Conservation (phyloP, 1,140 invertebrate genomes). For the Brachionus rubens region DNA sequence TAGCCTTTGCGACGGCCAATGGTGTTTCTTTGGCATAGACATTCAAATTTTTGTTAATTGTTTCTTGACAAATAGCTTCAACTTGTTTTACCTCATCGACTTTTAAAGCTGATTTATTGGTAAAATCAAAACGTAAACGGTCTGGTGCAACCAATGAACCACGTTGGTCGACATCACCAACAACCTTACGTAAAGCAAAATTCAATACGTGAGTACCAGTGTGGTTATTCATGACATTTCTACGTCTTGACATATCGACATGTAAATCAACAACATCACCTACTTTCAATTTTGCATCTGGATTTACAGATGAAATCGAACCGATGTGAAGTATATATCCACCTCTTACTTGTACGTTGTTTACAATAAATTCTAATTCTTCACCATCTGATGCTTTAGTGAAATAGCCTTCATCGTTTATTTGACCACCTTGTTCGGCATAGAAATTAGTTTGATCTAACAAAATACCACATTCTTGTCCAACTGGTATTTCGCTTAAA, state of each 20-base stretch:
- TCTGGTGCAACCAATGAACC: slow-evolving; percentile 98
- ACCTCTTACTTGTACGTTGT: slow-evolving; percentile 89
- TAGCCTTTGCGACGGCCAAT: slow-evolving; percentile 79
- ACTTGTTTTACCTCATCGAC: slow-evolving; percentile 72
- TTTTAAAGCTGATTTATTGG: slow-evolving; percentile 70
- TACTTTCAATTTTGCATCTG: slow-evolving; percentile 63
- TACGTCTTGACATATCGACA: slow-evolving; percentile 70
- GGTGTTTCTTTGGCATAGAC: slow-evolving; percentile 87
- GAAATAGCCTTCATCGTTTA: slow-evolving; percentile 92
- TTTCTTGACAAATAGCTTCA: slow-evolving; percentile 74
- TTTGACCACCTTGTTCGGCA: slow-evolving; percentile 96
- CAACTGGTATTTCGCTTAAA: slow-evolving; percentile 75
- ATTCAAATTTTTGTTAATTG: slow-evolving; percentile 74
- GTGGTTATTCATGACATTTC: slow-evolving; percentile 90
- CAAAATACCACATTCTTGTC: slow-evolving; percentile 85
- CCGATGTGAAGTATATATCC: slow-evolving; percentile 94
- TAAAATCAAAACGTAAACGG: slow-evolving; percentile 92
- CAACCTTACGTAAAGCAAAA: slow-evolving; percentile 81
- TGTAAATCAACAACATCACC: slow-evolving; percentile 79
- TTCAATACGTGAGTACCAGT: slow-evolving; percentile 97
- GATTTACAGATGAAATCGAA: slow-evolving; percentile 61
- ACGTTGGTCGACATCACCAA: slow-evolving; percentile 86
- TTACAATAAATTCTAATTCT: slow-evolving; percentile 70
- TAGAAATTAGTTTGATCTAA: slow-evolving; percentile 84
- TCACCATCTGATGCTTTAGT: slow-evolving; percentile 66